Conservation (phyloP, 2,113 vertebrate genomes). For the Hirundichthys speculiger region DNA sequence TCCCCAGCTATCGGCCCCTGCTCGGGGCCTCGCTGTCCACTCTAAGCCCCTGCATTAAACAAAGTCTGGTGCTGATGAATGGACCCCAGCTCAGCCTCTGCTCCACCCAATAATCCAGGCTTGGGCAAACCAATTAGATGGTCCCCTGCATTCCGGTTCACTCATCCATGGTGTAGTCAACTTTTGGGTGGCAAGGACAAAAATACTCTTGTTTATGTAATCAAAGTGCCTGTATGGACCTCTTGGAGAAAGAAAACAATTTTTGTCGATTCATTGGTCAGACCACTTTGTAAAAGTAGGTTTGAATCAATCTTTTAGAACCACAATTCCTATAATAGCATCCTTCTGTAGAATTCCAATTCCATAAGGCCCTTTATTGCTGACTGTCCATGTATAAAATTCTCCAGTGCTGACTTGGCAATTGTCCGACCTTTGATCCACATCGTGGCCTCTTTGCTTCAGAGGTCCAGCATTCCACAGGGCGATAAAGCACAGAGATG, state of each 20-base stretch:
- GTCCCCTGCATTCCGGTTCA: slow-evolving; percentile 76
- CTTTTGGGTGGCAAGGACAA: slow-evolving; percentile 18
- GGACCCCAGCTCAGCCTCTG: slow-evolving; percentile 62
- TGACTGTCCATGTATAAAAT: slow-evolving; percentile 33
- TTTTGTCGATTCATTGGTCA: too few relatives aligned
- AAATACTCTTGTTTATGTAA: slow-evolving; percentile 31
- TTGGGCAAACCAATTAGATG: slow-evolving; percentile 73
- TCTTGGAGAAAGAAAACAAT: too few relatives aligned
- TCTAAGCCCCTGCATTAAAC: slow-evolving; percentile 77
- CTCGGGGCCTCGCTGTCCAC: slow-evolving; percentile 60
- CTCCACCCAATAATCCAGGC: slow-evolving; percentile 74
- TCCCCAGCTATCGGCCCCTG: slow-evolving; percentile 42
- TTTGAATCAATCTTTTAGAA: slow-evolving; percentile 26
- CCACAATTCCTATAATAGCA: not conserved
- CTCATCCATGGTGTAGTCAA: slow-evolving; percentile 68
- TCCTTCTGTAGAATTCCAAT: slow-evolving; percentile 11
- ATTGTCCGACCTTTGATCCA: slow-evolving; percentile 73
- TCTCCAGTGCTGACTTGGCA: slow-evolving; percentile 69
- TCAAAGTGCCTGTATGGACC: not conserved
- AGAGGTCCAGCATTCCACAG: slow-evolving; percentile 76
- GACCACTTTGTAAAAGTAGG: not conserved
- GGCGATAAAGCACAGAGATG: slow-evolving; percentile 70
- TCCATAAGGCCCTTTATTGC: slow-evolving; percentile 15
- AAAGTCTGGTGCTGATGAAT: slow-evolving; percentile 80
- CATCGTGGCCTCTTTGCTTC: slow-evolving; percentile 40